Conservation (phyloP, 2,113 vertebrate genomes). For the Salvelinus alpinus region DNA sequence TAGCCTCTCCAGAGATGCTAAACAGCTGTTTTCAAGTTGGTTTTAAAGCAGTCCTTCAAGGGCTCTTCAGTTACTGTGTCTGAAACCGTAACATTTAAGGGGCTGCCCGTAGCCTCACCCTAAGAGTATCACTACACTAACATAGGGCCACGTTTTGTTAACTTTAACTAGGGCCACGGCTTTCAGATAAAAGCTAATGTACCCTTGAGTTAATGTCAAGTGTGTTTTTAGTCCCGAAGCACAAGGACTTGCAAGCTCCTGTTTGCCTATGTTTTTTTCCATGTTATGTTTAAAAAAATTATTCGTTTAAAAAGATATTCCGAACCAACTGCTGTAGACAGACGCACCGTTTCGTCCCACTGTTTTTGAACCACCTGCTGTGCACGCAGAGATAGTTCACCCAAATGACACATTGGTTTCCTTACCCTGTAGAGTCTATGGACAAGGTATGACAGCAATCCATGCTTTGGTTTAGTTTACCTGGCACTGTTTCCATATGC, state of each 20-base stretch:
- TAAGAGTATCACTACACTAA: slow-evolving; percentile 3
- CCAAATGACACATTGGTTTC: no score
- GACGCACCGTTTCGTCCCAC: not conserved
- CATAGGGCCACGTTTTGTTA: slow-evolving; percentile 20
- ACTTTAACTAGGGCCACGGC: slow-evolving; percentile 8
- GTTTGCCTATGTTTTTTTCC: not conserved
- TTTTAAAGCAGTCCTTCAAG: slow-evolving; percentile 36
- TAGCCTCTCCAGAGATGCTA: slow-evolving; percentile 40
- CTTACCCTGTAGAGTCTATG: no score
- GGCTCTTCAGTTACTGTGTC: slow-evolving; percentile 50
- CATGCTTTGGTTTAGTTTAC: no score
- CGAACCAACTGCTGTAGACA: no score
- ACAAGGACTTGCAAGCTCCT: not conserved
- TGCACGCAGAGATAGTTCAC: not conserved
- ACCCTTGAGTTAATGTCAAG: slow-evolving; percentile 33
- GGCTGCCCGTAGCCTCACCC: slow-evolving; percentile 24
- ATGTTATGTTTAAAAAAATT: no score
- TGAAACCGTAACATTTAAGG: slow-evolving; percentile 48
- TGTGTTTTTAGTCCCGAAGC: slow-evolving; percentile 12
- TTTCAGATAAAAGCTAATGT: slow-evolving; percentile 37
- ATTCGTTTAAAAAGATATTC: no score
- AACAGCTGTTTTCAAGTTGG: slow-evolving; percentile 60
- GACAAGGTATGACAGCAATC: no score
- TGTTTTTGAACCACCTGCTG: not conserved
- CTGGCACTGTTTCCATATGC: no score